Percentiles rank a stretch among this genome's conserved stretches.
Conservation (phyloP, 2,113 vertebrate species). For the Eudyptes chrysolophus region DNA sequence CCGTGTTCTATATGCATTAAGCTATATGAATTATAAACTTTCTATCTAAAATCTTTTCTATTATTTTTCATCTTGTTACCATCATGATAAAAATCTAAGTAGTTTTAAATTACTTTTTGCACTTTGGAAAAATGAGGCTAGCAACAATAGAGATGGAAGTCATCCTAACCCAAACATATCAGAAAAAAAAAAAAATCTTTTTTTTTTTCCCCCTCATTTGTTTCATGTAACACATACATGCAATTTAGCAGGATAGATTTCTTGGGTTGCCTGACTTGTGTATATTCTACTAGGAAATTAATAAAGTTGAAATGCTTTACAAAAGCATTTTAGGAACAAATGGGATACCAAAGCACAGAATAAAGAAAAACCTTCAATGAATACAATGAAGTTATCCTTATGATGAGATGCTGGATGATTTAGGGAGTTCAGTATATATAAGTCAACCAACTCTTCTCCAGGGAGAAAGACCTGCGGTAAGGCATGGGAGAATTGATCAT, state of each 20-base stretch:
- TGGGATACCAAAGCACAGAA: not conserved
- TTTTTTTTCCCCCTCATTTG: not conserved
- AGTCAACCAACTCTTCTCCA: not conserved
- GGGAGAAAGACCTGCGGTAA: not conserved
- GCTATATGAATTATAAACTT: not conserved
- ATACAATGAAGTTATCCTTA: not conserved
- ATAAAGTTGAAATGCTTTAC: not conserved
- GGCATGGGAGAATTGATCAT: not conserved
- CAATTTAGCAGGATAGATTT: not conserved
- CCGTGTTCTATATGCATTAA: not conserved
- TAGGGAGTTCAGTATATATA: not conserved
- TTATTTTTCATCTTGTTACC: not conserved
- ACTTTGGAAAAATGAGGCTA: not conserved
- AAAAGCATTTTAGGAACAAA: not conserved
- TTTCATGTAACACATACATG: not conserved
- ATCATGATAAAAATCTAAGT: not conserved
- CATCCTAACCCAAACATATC: not conserved
- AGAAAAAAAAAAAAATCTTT: not conserved
- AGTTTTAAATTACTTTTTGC: not conserved
- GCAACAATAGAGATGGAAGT: not conserved
- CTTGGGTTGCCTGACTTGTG: not conserved
- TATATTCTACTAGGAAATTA: not conserved
- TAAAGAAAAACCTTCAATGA: not conserved
- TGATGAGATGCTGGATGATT: not conserved
- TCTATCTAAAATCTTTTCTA: not conserved